Conservation (phyloP, 2,797 vertebrate genomes). For the Sebastolobus alascanus region DNA sequence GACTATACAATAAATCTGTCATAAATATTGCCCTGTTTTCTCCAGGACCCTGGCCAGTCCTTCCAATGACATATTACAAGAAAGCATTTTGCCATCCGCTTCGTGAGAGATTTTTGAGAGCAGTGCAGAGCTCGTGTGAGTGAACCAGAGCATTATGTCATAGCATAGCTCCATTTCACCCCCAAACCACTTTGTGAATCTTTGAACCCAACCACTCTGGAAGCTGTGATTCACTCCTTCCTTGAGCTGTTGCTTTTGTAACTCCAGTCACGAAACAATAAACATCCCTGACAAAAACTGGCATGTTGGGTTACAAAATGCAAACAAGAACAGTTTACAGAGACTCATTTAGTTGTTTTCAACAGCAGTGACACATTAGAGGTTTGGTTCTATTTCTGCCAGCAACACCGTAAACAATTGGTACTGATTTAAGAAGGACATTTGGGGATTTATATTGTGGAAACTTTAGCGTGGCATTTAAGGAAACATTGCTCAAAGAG, state of each 20-base stretch:
- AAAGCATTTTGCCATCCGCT: conserved; percentile 15
- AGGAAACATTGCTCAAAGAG: conserved; percentile 25
- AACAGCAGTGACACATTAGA: conserved; percentile 48
- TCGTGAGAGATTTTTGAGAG: conserved; percentile 26
- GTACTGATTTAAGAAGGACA: conserved; percentile 35
- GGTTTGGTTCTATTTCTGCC: conserved; percentile 49
- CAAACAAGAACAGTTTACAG: conserved; percentile 62
- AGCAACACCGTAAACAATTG: conserved; percentile 54
- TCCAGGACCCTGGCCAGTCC: not conserved
- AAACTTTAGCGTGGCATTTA: conserved; percentile 45
- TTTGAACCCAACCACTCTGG: conserved; percentile 55
- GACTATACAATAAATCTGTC: not conserved
- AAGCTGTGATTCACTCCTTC: conserved; percentile 78
- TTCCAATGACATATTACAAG: not conserved
- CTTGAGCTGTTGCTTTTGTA: conserved; percentile 64
- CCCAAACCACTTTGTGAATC: conserved; percentile 66
- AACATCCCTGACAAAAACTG: conserved; percentile 62
- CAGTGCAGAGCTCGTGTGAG: conserved; percentile 42
- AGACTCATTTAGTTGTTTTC: conserved; percentile 60
- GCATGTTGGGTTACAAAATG: conserved; percentile 55
- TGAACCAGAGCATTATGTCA: conserved; percentile 58
- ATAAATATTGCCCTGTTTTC: not conserved
- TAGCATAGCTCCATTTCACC: conserved; percentile 48
- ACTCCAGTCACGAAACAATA: conserved; percentile 69
- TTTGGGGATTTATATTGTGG: conserved; percentile 47